Percentiles rank a stretch among this genome's conserved stretches.
phyloP scores from a whole-genome alignment of 2,888 invertebrate species.

The Fissipunctia ypsillon region DNA sequence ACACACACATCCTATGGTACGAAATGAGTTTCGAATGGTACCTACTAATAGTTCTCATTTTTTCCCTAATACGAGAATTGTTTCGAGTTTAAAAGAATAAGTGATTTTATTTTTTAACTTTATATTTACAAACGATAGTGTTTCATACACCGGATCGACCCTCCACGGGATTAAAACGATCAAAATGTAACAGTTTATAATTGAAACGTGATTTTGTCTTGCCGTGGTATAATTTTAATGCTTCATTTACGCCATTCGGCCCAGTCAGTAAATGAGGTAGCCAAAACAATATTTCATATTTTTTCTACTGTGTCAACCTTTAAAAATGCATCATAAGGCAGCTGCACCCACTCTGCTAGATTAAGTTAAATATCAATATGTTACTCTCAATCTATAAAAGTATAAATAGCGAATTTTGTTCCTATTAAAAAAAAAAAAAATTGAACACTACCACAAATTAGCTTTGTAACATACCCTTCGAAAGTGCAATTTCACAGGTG shows the following conservation, averaged over 20 bases:
- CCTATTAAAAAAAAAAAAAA: not conserved
- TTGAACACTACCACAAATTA: not conserved
- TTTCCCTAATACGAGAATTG: too few species aligned
- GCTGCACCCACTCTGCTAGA: not conserved
- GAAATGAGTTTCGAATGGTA: too few species aligned
- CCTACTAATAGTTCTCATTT: too few species aligned
- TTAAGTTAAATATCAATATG: not conserved
- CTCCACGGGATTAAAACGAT: too few species aligned
- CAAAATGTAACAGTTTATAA: too few species aligned
- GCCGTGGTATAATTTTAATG: not conserved
- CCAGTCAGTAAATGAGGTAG: not conserved
- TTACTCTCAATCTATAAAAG: too few species aligned
- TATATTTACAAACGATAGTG: too few species aligned
- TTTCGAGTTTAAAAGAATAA: too few species aligned
- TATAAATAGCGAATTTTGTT: not conserved
- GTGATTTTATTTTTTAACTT: too few species aligned
- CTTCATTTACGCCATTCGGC: not conserved
- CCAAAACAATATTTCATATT: not conserved
- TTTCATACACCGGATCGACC: too few species aligned
- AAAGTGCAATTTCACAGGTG: slow-evolving; percentile 2
- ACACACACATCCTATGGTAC: too few species aligned
- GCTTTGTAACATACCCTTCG: too few species aligned
- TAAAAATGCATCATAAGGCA: not conserved
- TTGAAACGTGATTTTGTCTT: not conserved
- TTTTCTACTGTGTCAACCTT: not conserved